Conservation (phyloP, 2,888 invertebrate species). For the Eristalinus aeneus region DNA sequence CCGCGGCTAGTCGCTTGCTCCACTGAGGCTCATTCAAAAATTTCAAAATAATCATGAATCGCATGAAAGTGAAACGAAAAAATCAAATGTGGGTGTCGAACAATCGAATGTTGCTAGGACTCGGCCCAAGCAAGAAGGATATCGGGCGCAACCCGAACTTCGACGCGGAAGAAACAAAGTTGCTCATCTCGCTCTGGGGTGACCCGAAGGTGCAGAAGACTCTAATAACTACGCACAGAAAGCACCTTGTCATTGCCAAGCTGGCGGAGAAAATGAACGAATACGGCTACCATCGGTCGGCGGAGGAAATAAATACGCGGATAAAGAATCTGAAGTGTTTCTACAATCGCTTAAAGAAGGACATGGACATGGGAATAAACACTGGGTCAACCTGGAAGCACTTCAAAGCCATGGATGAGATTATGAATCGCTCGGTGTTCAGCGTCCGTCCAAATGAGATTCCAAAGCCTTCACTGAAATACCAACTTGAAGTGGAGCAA, state of each 20-base stretch:
- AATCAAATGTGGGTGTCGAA: conserved; percentile 55
- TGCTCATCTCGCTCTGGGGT: conserved; percentile 84
- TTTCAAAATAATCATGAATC: conserved; percentile 21
- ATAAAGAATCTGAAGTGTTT: conserved; percentile 84
- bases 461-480: conserved; percentile 79
- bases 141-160: conserved; percentile 83
- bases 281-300: conserved; percentile 83
- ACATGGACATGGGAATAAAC: conserved; percentile 81
- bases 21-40: background rate
- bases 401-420: conserved; percentile 83
- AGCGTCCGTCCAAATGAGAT: conserved; percentile 80
- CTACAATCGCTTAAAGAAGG: conserved; percentile 83
- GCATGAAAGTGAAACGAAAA: conserved; percentile 49
- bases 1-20: background rate
- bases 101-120: conserved; percentile 29
- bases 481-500: conserved; percentile 70
- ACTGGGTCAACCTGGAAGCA: conserved; percentile 82
- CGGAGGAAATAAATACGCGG: conserved; percentile 84
- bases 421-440: conserved; percentile 81
- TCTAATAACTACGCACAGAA: conserved; percentile 83
- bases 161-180: conserved; percentile 83
- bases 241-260: conserved; percentile 83
- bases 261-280: conserved; percentile 83
- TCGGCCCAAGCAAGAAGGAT: conserved; percentile 27
- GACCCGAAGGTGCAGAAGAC: conserved; percentile 83